A percentile compares a stretch with the other conserved stretches of the same genome.
Conservation (phyloP, 2,797 vertebrate genomes). For the Darevskia mixta region DNA sequence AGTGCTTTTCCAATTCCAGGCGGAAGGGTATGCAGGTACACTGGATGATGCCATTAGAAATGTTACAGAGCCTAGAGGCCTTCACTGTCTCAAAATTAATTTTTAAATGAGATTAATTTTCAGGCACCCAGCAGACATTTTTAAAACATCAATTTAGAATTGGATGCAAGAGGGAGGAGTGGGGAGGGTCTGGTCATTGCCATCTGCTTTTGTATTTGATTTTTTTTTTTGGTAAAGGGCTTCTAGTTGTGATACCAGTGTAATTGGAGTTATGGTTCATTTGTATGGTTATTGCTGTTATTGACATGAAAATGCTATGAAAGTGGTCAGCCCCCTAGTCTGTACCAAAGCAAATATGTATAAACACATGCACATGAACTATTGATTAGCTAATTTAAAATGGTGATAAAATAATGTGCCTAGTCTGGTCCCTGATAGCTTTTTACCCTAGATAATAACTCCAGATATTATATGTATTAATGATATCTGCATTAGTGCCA, state of each 20-base stretch:
- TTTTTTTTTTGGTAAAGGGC: not conserved
- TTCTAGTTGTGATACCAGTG: not conserved
- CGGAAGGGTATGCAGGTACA: not conserved
- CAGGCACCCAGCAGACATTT: not conserved
- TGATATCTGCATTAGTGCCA: slow-evolving; percentile 72
- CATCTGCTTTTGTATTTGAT: not conserved
- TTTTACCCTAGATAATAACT: not conserved
- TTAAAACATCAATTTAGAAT: not conserved
- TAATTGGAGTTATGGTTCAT: not conserved
- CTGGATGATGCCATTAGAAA: not conserved
- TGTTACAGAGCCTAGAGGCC: not conserved
- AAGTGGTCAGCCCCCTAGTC: not conserved
- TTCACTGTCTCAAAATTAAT: not conserved
- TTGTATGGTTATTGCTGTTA: not conserved
- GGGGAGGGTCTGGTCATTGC: not conserved
- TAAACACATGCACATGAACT: not conserved
- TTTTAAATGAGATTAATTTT: not conserved
- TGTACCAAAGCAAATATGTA: not conserved
- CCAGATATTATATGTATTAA: slow-evolving; percentile 36
- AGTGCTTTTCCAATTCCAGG: not conserved
- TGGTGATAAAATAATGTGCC: not conserved
- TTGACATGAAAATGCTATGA: not conserved
- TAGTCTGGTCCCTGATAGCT: not conserved
- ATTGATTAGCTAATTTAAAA: not conserved
- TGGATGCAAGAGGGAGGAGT: not conserved